Evolutionary conservation across 2,888 invertebrate species (phyloP).

Genomic region (Schrankia costaestrigalis): DNA sequence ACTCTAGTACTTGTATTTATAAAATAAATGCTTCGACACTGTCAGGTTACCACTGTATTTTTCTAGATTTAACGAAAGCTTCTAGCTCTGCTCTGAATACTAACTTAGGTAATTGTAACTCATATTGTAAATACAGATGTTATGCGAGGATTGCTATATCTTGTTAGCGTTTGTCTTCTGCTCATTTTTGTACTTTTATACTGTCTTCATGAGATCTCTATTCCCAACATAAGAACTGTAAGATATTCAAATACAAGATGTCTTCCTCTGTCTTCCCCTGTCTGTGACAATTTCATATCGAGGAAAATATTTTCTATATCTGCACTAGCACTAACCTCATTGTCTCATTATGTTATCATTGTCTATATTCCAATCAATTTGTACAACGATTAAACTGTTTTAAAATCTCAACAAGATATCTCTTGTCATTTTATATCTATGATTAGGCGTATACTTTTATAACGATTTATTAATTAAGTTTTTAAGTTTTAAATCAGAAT

Average conservation of each 20-base stretch:
- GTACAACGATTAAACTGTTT: not conserved
- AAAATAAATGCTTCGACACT: constrained; percentile 68
- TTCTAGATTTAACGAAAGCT: constrained; percentile 65
- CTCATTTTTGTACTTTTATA: constrained; percentile 79
- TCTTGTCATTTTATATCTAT: not conserved
- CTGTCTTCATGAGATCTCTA: constrained; percentile 40
- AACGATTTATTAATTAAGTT: not conserved
- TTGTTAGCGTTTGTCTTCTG: constrained; percentile 49
- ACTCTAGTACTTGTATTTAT: constrained; percentile 69
- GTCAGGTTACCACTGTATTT: constrained; percentile 76
- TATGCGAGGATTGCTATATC: constrained; percentile 50
- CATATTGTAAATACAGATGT: constrained; percentile 57
- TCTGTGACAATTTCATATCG: constrained; percentile 46
- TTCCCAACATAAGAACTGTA: constrained; percentile 29
- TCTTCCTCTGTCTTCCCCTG: constrained; percentile 74
- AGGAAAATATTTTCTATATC: constrained; percentile 42
- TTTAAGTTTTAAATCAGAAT: constrained; percentile 5
- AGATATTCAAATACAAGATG: constrained; percentile 49
- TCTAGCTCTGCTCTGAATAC: constrained; percentile 43
- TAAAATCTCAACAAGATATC: no score
- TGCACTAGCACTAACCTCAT: constrained; percentile 37
- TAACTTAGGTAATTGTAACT: constrained; percentile 39
- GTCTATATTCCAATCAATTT: constrained; percentile 23
- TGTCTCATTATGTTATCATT: constrained; percentile 29
- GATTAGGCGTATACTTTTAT: not conserved